Evolutionary conservation across 64 coral and sea anemone genomes (phyloP).

Genomic region (Acropora tenuis): DNA sequence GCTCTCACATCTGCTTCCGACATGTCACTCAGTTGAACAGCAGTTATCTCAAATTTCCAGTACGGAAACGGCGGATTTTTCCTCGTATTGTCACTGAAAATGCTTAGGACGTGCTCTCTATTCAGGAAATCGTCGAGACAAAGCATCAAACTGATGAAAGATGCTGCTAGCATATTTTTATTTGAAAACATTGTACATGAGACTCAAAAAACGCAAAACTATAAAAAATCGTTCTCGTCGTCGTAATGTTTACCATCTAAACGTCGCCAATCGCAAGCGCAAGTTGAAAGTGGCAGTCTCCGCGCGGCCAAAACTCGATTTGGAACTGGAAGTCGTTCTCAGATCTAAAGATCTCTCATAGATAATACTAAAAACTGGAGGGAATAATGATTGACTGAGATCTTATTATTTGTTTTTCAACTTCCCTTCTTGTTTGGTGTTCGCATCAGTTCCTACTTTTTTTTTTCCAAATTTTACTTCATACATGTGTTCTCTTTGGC

Average conservation of each 20-base stretch:
- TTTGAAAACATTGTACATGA: background rate
- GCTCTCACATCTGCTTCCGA: conserved; percentile 21
- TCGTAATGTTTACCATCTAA: background rate
- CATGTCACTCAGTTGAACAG: too few relatives aligned
- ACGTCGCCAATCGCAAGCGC: background rate
- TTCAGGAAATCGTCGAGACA: background rate
- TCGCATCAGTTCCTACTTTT: too few relatives aligned
- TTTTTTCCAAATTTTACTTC: too few relatives aligned
- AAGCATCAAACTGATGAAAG: background rate
- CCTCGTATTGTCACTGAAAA: too few relatives aligned
- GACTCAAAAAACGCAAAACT: background rate
- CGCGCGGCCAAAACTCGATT: background rate
- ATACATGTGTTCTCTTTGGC: too few relatives aligned
- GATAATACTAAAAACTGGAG: too few relatives aligned
- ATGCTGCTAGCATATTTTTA: background rate
- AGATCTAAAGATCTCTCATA: background rate
- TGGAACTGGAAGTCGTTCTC: background rate
- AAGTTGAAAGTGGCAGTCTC: background rate
- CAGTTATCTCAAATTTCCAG: too few relatives aligned
- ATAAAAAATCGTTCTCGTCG: background rate
- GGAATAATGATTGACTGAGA: too few relatives aligned
- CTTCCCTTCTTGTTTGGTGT: too few relatives aligned
- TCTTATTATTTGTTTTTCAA: too few relatives aligned
- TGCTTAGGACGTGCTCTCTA: too few relatives aligned
- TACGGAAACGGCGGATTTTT: conserved; percentile 10